Base-by-base conservation (phyloP, 2,888 invertebrate species). In the Aricia artaxerxes region DNA sequence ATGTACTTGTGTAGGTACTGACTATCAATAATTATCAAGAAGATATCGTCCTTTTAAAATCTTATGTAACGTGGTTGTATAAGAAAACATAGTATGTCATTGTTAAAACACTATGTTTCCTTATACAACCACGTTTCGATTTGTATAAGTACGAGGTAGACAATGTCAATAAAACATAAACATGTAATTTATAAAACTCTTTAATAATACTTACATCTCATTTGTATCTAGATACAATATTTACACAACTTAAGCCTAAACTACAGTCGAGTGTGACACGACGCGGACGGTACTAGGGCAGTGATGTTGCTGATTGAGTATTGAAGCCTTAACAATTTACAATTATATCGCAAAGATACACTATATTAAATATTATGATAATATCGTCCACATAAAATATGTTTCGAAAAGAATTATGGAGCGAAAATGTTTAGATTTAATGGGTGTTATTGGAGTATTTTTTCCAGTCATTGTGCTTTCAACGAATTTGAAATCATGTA, bases 141-240 rank as follows among this genome's bases (percentile, higher is more conserved):
- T 24, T 24, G 24, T 24, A 13, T 53, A 3, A 53, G 4, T 57
- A 57, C 57, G 16, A 61, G 61, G n/a, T 60, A 16, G 61, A n/a
- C 7, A 61, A 49, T 61, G 73, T 16, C 57, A 78, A 80, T 38
- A 79, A 53, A 82, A 81, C 72, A 81, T 80, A 60, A n/a, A 61
- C 11, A 4, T 1, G 5, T 49, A 80, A 82, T 85, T 88, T 86
- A 84, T 84, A 89, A 88, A 91, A 91, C 89, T 88, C 87, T 93
- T 92, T 93, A 92, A 91, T 93, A 91, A 90, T 93, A 91, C 89
- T 91, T 91, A 94, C 89, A 91, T 90, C 88, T 88, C 87, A 81
- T 87, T 91, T 92, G 90, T 91, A 91, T 90, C 92, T 93, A 93
- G 90, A 90, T 93, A 93, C 92, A 93, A 91, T 94, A 94, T 94